Evolutionary conservation across 2,888 invertebrate genomes (phyloP).

Genomic region (Machimus rusticus): DNA sequence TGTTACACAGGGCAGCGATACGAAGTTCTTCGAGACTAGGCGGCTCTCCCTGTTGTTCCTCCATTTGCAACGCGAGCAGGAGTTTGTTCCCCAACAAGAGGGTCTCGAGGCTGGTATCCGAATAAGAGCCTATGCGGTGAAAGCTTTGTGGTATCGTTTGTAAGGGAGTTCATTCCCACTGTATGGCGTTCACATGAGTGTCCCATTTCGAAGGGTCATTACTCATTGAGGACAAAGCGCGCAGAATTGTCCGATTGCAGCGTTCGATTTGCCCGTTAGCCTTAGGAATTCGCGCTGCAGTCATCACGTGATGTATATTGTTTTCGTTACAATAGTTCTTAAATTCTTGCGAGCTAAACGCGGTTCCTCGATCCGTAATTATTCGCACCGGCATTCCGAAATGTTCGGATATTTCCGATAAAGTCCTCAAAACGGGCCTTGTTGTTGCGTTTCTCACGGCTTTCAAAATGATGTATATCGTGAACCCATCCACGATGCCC

Average conservation of each 20-base stretch:
- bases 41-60: background rate
- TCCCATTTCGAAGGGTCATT: background rate
- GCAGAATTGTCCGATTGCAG: background rate
- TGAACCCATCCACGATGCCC: background rate
- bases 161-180: background rate
- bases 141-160: background rate
- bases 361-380: background rate
- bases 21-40: background rate
- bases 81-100: background rate
- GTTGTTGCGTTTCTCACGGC: background rate
- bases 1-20: no score
- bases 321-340: background rate
- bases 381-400: background rate
- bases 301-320: background rate
- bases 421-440: background rate
- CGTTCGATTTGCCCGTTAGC: background rate
- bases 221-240: background rate
- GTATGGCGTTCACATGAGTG: background rate
- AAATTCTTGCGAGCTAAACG: background rate
- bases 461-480: background rate
- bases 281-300: background rate
- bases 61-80: background rate
- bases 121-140: background rate
- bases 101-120: background rate
- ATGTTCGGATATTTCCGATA: background rate